Base-by-base conservation (phyloP, 2,888 invertebrate species). In the Lycia hirtaria region DNA sequence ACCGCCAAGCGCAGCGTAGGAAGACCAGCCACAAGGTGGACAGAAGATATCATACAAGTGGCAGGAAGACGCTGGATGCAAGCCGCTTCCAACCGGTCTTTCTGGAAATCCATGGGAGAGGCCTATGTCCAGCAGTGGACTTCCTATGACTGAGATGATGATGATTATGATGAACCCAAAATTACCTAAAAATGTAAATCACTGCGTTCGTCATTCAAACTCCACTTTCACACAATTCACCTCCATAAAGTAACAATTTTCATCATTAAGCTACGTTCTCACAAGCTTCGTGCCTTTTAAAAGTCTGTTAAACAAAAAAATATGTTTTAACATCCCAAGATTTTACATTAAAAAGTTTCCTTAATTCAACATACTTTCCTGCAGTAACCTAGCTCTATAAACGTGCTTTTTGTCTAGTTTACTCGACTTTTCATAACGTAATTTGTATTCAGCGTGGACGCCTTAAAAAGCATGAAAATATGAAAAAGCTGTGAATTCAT, bases 371-470 rank as follows among this genome's bases (percentile, higher is more conserved):
- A 10, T 5, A 26, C 26, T 26, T 30, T 19, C 30, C 26, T 49
- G 9, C 37, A 49, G 55, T 35, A 49, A 44, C 50, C 58, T 47
- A 57, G 59, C 62, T 60, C 64, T 66, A 60, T 55, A 64, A 17
- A 33, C 54, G 44, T 60, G 63, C 63, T 64, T 62, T 56, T 62
- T 58, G 59, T 59, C 38, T 43, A 41, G 53, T 63, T 48, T 47
- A 53, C 48, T 53, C 41, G 20, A 55, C 32, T 41, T 56, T 71
- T 74, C 66, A 73, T 76, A 71, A 67, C 68, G 65, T 68, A 71
- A 81, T 85, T 84, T 80, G 77, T 83, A 82, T 85, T 79, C 78
- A 74, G 64, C 61, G 66, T 47, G 43, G 65, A 58, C 66, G 54
- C 67, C 76, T 71, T 73, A 69, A 71, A 72, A 65, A 71, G 66